A percentile compares a stretch with the other conserved stretches of the same genome.
phyloP scores from a whole-genome alignment of 2,113 vertebrate genomes.

The Malurus alboscapulatus region DNA sequence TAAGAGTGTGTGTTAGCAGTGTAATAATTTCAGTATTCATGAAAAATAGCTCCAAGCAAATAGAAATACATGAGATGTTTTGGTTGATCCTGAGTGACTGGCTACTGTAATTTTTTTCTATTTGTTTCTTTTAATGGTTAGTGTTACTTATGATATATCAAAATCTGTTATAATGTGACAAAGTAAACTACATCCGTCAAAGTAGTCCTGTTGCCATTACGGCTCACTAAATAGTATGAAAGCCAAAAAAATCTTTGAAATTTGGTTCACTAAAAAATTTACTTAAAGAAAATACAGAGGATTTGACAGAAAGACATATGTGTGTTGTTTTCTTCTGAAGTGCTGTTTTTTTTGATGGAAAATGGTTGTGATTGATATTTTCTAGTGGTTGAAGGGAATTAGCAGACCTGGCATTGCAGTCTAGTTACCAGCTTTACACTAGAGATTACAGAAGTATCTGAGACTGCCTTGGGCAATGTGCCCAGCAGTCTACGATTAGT shows the following conservation, averaged over 20 bases:
- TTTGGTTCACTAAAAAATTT: neutral
- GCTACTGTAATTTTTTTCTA: neutral
- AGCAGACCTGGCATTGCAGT: neutral
- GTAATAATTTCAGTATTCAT: neutral
- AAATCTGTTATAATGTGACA: neutral
- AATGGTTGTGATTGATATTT: neutral
- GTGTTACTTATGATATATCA: neutral
- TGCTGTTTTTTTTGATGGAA: neutral
- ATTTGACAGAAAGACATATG: neutral
- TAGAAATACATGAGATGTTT: neutral
- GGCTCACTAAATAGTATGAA: neutral
- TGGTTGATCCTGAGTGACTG: neutral
- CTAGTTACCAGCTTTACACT: neutral
- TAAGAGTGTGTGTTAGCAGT: neutral
- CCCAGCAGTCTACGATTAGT: rapidly evolving
- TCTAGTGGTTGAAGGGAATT: neutral
- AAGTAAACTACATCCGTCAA: neutral
- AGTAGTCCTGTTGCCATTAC: neutral
- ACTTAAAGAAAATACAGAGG: neutral
- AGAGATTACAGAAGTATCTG: neutral
- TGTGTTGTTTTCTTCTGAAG: neutral
- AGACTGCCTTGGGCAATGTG: neutral
- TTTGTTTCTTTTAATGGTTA: neutral
- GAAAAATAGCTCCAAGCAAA: neutral
- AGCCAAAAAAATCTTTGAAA: neutral